phyloP scores from a whole-genome alignment of 2,888 invertebrate species.

The Digitonthophagus gazella region DNA sequence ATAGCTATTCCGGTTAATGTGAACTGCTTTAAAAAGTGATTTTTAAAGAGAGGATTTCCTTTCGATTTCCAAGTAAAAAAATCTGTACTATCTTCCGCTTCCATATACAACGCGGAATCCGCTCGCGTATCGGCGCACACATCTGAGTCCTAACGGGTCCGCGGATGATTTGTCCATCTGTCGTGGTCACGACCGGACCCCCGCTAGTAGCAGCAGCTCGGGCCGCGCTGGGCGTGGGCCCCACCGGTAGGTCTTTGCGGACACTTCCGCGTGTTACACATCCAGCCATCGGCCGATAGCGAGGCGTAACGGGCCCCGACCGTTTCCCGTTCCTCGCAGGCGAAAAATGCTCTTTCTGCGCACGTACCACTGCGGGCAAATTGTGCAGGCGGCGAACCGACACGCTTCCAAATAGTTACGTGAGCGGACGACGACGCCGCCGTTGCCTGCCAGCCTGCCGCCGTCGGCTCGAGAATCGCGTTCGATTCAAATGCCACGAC shows the following conservation, averaged over 20 bases:
- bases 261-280: conserved; percentile 45
- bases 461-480: not conserved
- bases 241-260: conserved; percentile 43
- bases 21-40: too few species aligned
- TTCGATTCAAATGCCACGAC: not conserved
- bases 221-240: conserved; percentile 43
- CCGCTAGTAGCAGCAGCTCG: conserved; percentile 34
- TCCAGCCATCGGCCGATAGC: conserved; percentile 21
- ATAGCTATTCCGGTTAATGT: too few species aligned
- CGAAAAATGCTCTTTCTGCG: not conserved
- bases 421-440: too few species aligned
- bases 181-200: conserved; percentile 42
- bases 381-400: not conserved
- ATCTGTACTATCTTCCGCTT: not conserved
- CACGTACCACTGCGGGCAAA: conserved; percentile 1
- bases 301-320: not conserved
- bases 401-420: not conserved
- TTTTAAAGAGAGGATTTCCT: too few species aligned
- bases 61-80: too few species aligned
- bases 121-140: not conserved
- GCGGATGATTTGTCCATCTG: conserved; percentile 43
- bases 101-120: conserved; percentile 5
- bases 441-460: too few species aligned
- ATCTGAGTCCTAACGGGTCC: not conserved
- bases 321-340: conserved; percentile 3